Base-by-base conservation (phyloP, 1,140 invertebrate genomes). In the Ctenoplectra terminalis region DNA sequence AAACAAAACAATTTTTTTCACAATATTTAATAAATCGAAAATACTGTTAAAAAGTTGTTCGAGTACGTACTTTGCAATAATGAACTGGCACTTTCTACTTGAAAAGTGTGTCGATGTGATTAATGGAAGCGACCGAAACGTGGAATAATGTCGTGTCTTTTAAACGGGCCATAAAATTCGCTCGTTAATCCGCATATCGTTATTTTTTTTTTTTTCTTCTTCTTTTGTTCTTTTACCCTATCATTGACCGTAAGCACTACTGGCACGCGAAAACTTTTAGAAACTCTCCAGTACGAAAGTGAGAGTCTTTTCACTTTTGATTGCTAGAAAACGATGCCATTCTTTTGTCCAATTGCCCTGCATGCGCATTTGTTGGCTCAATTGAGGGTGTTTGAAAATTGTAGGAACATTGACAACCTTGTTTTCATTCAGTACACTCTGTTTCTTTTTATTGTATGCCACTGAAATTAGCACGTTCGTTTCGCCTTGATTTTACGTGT, bases 291-390 rank as follows among this genome's bases (percentile, higher is more conserved):
- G 71, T 46, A 63, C 75, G 82, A 89, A 86, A 91, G 89, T 79
- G 85, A 92, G 85, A 89, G 88, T 87, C 75, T 90, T 85, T 90
- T 85, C 83, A 89, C 91, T 92, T 92, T 91, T 88, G 83, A 91
- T 90, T 69, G 87, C 81, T 88, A 86, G 85, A 88, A 89, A 88
- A 84, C 84, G 64, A 48, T 63, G 58, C 29, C 4, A 2, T 7
- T 50, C 23, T 0, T 17, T n/a, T 23, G 31, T 23, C 4, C 46
- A 8, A 37, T 61, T 69, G 31, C 48, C n/a, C 50, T n/a, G 9
- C 4, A n/a, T 56, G n/a, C 34, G n/a, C 17, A 6, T 6, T 1
- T n/a, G 9, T 61, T 15, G 17, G 8, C 17, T 15, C 1, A 3
- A n/a, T 23, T 0, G 1, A 3, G 17, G 17, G 17, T 31, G 17